Conservation (phyloP, 2,797 vertebrate species). For the Cynodonichthys magdalenae region DNA sequence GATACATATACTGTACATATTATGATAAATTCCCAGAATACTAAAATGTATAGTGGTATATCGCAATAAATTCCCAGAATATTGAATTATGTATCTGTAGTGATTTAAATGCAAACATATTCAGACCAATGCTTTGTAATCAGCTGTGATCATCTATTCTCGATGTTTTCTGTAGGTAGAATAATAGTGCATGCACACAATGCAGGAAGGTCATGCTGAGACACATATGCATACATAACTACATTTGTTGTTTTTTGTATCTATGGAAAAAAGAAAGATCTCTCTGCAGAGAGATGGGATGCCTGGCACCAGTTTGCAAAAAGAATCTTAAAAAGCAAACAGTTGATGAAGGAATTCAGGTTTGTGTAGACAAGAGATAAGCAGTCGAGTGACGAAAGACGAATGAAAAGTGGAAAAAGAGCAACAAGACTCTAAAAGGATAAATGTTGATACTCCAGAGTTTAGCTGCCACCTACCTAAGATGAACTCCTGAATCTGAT, state of each 20-base stretch:
- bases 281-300: background rate
- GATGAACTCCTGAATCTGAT: slow-evolving; percentile 96
- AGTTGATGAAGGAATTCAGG: slow-evolving; percentile 31
- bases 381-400: slow-evolving; percentile 14
- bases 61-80: no score
- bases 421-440: slow-evolving; percentile 19
- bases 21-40: no score
- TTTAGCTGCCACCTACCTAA: slow-evolving; percentile 82
- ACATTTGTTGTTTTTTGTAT: slow-evolving; percentile 8
- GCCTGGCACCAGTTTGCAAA: slow-evolving; percentile 18
- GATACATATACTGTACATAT: no score
- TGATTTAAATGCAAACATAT: slow-evolving; percentile 35
- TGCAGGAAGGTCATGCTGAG: background rate
- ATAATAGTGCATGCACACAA: background rate
- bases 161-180: slow-evolving; percentile 5
- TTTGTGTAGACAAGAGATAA: slow-evolving; percentile 38
- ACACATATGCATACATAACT: slow-evolving; percentile 14
- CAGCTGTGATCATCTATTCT: slow-evolving; percentile 24
- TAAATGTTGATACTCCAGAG: slow-evolving; percentile 18
- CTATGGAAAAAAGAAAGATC: no score
- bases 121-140: slow-evolving; percentile 17
- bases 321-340: slow-evolving; percentile 39
- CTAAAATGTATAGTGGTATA: no score
- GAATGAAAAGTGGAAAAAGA: slow-evolving; percentile 15
- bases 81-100: background rate